phyloP scores from a whole-genome alignment of 2,888 invertebrate genomes.

The Timema podura region DNA sequence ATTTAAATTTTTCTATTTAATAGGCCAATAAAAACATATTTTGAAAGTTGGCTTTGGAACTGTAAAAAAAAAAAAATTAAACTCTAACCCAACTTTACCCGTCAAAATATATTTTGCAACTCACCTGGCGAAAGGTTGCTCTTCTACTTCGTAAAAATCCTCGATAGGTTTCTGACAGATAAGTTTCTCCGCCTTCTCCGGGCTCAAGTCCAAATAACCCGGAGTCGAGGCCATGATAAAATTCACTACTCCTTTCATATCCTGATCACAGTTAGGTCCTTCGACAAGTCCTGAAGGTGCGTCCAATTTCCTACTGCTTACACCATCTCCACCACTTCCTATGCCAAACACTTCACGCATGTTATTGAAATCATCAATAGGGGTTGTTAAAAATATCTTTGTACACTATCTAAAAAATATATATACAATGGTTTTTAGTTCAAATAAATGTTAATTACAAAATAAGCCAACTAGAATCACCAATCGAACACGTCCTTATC shows the following conservation, averaged over 20 bases:
- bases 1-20: too few relatives aligned
- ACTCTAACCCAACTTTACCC: too few relatives aligned
- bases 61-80: too few relatives aligned
- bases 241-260: conserved; percentile 1
- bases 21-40: too few relatives aligned
- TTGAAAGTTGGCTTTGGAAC: too few relatives aligned
- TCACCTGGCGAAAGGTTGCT: conserved; percentile 43
- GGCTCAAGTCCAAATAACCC: conserved; percentile 37
- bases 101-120: neutral
- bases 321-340: conserved; percentile 21
- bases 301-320: conserved; percentile 20
- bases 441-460: too few relatives aligned
- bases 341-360: conserved; percentile 31
- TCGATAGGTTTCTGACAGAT: conserved; percentile 40
- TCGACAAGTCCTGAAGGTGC: neutral
- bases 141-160: conserved; percentile 41
- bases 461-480: too few relatives aligned
- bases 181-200: conserved; percentile 35
- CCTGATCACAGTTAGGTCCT: neutral
- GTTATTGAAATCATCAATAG: neutral
- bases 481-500: neutral
- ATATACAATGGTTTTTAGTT: too few relatives aligned
- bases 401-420: too few relatives aligned
- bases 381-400: too few relatives aligned
- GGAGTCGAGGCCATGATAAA: conserved; percentile 31